phyloP scores from a whole-genome alignment of 2,113 vertebrate species.

The Geococcyx californianus region DNA sequence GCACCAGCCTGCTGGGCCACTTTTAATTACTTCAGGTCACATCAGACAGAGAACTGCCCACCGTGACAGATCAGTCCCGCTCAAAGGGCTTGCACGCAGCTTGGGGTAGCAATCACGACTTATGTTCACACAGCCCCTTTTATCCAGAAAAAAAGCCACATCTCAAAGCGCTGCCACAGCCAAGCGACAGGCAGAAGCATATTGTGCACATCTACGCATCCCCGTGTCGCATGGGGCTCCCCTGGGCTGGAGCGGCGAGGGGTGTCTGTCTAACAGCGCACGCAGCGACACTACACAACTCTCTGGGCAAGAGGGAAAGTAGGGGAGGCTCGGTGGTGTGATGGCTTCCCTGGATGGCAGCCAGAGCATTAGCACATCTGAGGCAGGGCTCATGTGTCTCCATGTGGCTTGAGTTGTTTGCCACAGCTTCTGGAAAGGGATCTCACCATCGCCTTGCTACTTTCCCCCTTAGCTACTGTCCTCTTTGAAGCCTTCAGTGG shows the following conservation, averaged over 20 bases:
- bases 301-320: not conserved
- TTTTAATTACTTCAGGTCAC: conserved; percentile 25
- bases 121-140: not conserved
- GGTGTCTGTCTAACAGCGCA: not conserved
- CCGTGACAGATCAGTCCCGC: not conserved
- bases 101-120: not conserved
- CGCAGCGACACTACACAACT: not conserved
- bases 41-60: conserved; percentile 15
- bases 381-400: not conserved
- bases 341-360: not conserved
- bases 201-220: not conserved
- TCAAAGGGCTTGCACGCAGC: not conserved
- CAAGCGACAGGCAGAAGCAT: not conserved
- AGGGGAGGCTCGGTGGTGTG: not conserved
- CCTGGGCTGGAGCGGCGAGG: not conserved
- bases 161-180: not conserved
- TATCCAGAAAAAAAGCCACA: not conserved
- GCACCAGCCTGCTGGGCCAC: not conserved
- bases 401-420: not conserved
- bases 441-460: not conserved
- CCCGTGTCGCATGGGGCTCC: not conserved
- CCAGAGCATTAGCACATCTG: conserved; percentile 47
- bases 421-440: not conserved
- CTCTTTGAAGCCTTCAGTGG: fast-evolving
- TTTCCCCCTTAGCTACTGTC: not conserved